phyloP scores from a whole-genome alignment of 2,113 vertebrate species.

The Ochotona princeps region DNA sequence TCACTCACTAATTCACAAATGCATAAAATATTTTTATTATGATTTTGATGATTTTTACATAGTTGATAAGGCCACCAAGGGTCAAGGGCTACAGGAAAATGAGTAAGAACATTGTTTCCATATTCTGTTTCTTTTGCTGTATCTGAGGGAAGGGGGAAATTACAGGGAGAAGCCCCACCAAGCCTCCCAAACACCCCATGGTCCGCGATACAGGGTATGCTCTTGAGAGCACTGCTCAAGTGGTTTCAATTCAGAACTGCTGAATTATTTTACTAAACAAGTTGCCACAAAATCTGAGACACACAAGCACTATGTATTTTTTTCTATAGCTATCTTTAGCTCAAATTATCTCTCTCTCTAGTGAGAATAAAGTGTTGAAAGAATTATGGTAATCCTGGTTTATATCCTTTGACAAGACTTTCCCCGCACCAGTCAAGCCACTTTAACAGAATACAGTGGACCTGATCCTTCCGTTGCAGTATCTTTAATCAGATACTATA shows the following conservation, averaged over 20 bases:
- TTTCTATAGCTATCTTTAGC: not conserved
- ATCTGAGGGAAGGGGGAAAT: no score
- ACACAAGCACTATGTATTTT: not conserved
- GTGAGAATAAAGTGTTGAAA: not conserved
- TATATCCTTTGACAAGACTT: slow-evolving; percentile 7
- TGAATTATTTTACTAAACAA: not conserved
- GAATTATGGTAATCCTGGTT: not conserved
- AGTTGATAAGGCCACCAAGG: no score
- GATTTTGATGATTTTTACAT: no score
- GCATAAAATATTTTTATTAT: not conserved
- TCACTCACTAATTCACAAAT: not conserved
- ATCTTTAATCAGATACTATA: not conserved
- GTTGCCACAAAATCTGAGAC: not conserved
- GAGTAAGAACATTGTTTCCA: no score
- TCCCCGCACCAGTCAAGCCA: not conserved
- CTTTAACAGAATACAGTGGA: not conserved
- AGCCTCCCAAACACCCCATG: no score
- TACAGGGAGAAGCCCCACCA: no score
- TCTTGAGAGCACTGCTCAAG: no score
- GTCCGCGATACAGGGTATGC: no score
- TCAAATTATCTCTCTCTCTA: not conserved
- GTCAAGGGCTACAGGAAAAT: no score
- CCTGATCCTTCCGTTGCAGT: not conserved
- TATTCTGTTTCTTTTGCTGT: no score
- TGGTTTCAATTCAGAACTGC: no score